Percentiles rank a stretch among this genome's conserved stretches.
These are phyloP conservation scores for Meteorus colon DNA, from an alignment of 2,888 invertebrate species.

Conservation along the genomic window DNA sequence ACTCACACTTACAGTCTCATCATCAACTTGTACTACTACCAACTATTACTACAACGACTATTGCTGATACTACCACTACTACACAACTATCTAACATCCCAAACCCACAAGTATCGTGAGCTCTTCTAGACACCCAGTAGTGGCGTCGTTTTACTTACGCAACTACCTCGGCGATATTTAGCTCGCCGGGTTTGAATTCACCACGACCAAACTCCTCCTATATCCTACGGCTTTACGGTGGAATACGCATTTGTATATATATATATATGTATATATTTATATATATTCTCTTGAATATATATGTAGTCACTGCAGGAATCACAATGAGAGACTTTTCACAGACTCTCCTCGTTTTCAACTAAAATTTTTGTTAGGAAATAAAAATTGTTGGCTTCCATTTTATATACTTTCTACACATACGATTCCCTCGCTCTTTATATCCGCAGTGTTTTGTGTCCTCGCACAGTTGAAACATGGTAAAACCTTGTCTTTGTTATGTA, in stretches of 20 bases:
- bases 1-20: constrained; percentile 8
- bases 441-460: constrained; percentile 34
- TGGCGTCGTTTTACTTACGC: constrained; percentile 61
- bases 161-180: constrained; percentile 67
- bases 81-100: constrained; percentile 16
- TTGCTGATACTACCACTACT: constrained; percentile 8
- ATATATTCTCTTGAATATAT: too few species aligned
- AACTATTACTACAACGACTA: background rate
- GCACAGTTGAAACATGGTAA: constrained; percentile 39
- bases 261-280: constrained; percentile 25
- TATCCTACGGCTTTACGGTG: constrained; percentile 31
- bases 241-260: background rate
- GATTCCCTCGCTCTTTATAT: constrained; percentile 41
- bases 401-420: constrained; percentile 36
- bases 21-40: constrained; percentile 5
- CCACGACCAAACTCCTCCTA: constrained; percentile 44
- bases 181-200: constrained; percentile 60
- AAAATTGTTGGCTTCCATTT: constrained; percentile 40
- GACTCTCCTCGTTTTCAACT: constrained; percentile 43
- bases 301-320: constrained; percentile 13
- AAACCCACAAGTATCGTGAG: constrained; percentile 16
- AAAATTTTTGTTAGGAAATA: constrained; percentile 15
- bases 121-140: constrained; percentile 16
- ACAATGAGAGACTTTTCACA: constrained; percentile 31
- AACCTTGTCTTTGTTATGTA: constrained; percentile 33